Base-by-base conservation (phyloP, 1,140 invertebrate genomes). In the Drosophila lacertosa region DNA sequence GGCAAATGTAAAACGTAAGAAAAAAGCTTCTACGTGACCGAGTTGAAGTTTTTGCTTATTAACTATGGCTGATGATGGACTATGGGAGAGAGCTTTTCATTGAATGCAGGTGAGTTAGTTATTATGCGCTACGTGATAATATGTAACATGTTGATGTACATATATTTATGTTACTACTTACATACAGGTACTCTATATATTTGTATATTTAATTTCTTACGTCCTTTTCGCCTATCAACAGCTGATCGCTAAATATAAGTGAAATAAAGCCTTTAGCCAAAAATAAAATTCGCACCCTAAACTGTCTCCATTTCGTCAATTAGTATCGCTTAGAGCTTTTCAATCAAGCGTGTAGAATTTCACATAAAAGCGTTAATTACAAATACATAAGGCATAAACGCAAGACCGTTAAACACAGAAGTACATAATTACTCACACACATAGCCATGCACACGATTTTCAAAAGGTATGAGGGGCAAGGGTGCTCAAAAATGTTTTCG, bases 1-100 rank as follows among this genome's bases (percentile, higher is more conserved):
- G 51, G 20, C 62, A 59, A 50, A 55, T 69, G 53, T 54, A 59
- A 60, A 37, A 59, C 33, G 55, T 26, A 65, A 84, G 65, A 75
- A 74, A 80, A 75, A 70, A 74, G 59, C 50, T 79, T 68, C 65
- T 74, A 75, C 82, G 77, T 82, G 82, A 77, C 77, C 74, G 77
- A 86, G 65, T 88, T 81, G 57, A 58, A 74, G 58, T 63, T 69
- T 60, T 59, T 59, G 37, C 60, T 40, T 24, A 65, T 58, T 58
- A 68, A 53, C 40, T 32, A 15, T 13, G 22, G 11, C 4, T 1
- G 26, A 7, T 22, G 20, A 10, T 51, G 48, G 10, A 51, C 48
- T 20, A 16, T 9, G 42, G 51, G 26, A 48, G 51, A 18, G 48
- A 67, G 45, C 54, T 67, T 67, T 54, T 48, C 63, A 54, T 72